Percentiles rank a stretch among this genome's conserved stretches.
Conservation (phyloP, 2,888 invertebrate species). For the Heteropelma amictum region DNA sequence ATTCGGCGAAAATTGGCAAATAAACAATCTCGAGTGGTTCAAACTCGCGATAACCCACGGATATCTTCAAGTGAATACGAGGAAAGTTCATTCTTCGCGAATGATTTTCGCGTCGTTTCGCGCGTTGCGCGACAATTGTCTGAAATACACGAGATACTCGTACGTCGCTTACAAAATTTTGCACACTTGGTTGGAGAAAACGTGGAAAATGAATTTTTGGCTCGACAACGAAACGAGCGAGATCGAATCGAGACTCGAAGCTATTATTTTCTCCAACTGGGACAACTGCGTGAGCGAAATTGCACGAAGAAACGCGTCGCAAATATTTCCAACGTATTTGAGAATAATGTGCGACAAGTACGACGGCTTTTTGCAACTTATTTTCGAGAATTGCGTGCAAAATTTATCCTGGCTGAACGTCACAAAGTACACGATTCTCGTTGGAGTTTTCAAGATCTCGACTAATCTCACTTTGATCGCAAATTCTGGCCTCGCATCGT, state of each 20-base stretch:
- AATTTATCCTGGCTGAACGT: slow-evolving; percentile 81
- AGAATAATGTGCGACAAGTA: slow-evolving; percentile 68
- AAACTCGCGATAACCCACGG: slow-evolving; percentile 67
- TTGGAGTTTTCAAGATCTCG: slow-evolving; percentile 78
- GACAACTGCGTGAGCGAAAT: slow-evolving; percentile 81
- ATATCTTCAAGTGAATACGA: slow-evolving; percentile 65
- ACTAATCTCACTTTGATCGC: slow-evolving; percentile 60
- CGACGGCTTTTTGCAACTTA: slow-evolving; percentile 63
- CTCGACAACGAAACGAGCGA: slow-evolving; percentile 69
- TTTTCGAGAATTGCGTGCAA: slow-evolving; percentile 69
- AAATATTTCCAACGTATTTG: slow-evolving; percentile 78
- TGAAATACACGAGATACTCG: slow-evolving; percentile 80
- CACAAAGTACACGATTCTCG: slow-evolving; percentile 81
- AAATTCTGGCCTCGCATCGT: slow-evolving; percentile 60
- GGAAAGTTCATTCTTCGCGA: slow-evolving; percentile 50
- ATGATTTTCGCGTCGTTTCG: slow-evolving; percentile 72
- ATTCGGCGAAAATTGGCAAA: slow-evolving; percentile 53
- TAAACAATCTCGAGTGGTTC: slow-evolving; percentile 63
- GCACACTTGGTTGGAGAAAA: slow-evolving; percentile 77
- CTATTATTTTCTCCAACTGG: slow-evolving; percentile 82
- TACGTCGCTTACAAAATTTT: slow-evolving; percentile 80
- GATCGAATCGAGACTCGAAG: slow-evolving; percentile 78
- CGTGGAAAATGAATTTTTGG: slow-evolving; percentile 75
- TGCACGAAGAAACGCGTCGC: slow-evolving; percentile 79
- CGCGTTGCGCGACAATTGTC: slow-evolving; percentile 76